Conservation (phyloP, 2,797 vertebrate species). For the Amazona ochrocephala region DNA sequence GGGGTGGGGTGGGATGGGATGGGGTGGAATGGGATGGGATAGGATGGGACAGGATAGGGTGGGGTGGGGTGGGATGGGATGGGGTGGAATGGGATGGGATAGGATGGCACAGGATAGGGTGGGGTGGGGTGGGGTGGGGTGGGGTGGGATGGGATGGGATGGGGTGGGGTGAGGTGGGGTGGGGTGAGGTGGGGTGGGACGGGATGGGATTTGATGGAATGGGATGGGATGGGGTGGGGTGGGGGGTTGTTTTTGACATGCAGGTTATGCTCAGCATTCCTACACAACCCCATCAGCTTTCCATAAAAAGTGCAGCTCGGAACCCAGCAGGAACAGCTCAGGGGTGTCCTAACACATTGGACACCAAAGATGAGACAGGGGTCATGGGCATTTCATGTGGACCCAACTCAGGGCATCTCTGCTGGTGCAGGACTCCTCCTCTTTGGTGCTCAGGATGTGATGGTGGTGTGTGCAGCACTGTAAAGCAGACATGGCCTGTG, state of each 20-base stretch:
- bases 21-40: background rate
- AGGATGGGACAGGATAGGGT: background rate
- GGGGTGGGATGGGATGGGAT: too few species aligned
- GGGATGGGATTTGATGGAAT: too few species aligned
- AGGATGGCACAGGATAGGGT: too few species aligned
- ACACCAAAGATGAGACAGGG: background rate
- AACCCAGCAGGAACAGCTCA: background rate
- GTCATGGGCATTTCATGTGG: background rate
- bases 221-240: background rate
- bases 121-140: too few species aligned
- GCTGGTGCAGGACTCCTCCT: background rate
- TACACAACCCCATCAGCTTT: background rate
- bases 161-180: rapidly evolving
- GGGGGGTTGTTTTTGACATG: background rate
- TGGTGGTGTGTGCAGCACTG: too few species aligned
- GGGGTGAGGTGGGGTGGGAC: too few species aligned
- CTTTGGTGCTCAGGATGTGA: background rate
- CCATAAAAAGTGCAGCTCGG: background rate
- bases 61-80: too few species aligned
- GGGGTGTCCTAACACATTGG: background rate
- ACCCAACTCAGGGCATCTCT: background rate
- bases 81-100: too few species aligned
- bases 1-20: too few species aligned
- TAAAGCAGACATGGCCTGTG: background rate
- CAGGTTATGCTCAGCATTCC: background rate